Evolutionary conservation across 2,113 vertebrate species (phyloP).

Genomic region (Melanerpes formicivorus): DNA sequence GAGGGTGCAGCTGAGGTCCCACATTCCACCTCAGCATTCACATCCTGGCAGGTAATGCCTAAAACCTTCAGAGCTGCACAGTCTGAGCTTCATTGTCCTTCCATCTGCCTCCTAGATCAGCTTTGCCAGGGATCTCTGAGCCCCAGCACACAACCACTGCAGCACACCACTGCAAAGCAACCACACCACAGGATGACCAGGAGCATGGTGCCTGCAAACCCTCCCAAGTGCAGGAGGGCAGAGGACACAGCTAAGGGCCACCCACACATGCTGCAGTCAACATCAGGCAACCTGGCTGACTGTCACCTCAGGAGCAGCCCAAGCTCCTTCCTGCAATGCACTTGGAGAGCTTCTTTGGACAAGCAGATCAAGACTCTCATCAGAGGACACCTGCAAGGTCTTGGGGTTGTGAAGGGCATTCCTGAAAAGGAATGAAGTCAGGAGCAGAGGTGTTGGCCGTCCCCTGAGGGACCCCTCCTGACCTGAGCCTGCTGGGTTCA

Average conservation of each 20-base stretch:
- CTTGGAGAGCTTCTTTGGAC: not conserved
- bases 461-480: not conserved
- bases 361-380: not conserved
- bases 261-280: not conserved
- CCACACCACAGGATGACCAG: too few relatives aligned
- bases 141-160: not conserved
- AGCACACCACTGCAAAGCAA: not conserved
- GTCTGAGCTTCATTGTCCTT: not conserved
- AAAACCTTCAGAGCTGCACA: not conserved
- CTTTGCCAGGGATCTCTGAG: not conserved
- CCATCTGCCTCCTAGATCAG: not conserved
- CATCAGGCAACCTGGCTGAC: rapidly evolving
- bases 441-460: not conserved
- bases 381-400: not conserved
- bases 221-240: rapidly evolving
- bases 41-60: not conserved
- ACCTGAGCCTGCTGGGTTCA: not conserved
- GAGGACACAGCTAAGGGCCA: not conserved
- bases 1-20: not conserved
- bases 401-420: not conserved
- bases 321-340: not conserved
- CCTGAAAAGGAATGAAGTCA: not conserved
- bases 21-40: not conserved
- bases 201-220: not conserved
- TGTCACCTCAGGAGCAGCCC: not conserved